Conservation (phyloP, 2,797 vertebrate genomes). For the Peromyscus aztecus region DNA sequence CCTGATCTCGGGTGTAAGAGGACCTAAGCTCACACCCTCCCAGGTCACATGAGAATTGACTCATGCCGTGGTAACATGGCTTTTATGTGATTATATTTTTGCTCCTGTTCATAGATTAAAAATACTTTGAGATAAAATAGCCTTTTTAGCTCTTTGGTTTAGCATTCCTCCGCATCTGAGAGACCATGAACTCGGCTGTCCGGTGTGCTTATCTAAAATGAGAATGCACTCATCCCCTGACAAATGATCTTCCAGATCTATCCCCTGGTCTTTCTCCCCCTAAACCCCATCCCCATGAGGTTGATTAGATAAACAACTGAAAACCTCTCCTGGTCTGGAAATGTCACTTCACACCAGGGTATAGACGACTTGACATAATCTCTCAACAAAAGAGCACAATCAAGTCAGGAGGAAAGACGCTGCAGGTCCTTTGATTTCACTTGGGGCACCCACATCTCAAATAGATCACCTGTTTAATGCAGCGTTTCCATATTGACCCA, state of each 20-base stretch:
- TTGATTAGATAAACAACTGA: background rate
- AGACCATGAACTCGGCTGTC: background rate
- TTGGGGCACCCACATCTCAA: background rate
- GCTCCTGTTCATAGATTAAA: background rate
- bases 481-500: background rate
- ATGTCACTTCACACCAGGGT: background rate
- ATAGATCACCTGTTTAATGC: background rate
- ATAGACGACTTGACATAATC: background rate
- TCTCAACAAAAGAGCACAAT: background rate
- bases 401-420: background rate
- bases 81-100: constrained; percentile 45
- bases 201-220: background rate
- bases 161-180: background rate
- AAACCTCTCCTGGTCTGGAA: background rate
- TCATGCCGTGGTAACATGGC: background rate
- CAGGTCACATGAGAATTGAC: background rate
- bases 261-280: background rate
- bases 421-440: constrained; percentile 6
- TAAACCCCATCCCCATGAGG: too few species aligned
- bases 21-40: background rate
- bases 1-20: background rate
- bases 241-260: background rate
- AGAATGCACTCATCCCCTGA: background rate
- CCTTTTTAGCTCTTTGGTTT: background rate
- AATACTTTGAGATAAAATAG: constrained; percentile 44